Base-by-base conservation (phyloP, 2,888 invertebrate genomes). In the Meteorus cinctellus region DNA sequence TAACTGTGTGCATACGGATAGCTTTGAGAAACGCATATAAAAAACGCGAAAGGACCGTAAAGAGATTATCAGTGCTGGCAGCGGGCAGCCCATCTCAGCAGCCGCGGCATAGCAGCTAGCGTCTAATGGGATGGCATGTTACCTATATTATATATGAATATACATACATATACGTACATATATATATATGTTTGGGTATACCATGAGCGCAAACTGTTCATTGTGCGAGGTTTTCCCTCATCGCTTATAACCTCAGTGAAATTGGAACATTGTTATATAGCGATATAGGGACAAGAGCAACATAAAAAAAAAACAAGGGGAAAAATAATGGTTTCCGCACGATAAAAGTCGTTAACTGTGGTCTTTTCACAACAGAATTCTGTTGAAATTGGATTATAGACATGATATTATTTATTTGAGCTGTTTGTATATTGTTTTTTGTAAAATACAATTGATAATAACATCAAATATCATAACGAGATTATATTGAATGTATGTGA, bases 41-140 rank as follows among this genome's bases (percentile, higher is more conserved):
- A 67, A 70, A 66, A 73, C 48, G 71, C 76, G 67, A 73, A 59
- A 74, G 78, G 76, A 72, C 74, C 79, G 82, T 55, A 55, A 77
- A 78, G 75, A 77, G 73, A 86, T 86, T 86, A 87, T 88, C 86
- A 87, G 86, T 88, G 86, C 82, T 86, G 86, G 87, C 88, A 89
- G 86, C 86, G 85, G 84, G 85, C 87, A 88, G 86, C 84, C 85
- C 84, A 85, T 87, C 83, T 85, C 82, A 86, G 84, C 87, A 86
- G 87, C 86, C 86, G 88, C 87, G 84, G 85, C 86, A 86, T 88
- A 86, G 86, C 86, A 87, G 85, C 86, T 87, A 86, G 86, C 81
- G 80, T 85, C 86, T 87, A 87, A 86, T 84, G 84, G 85, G 85
- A 79, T 82, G 79, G 79, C 80, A 78, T 81, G 78, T 78, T 72